These are phyloP conservation scores for Helicoverpa zea DNA, from an alignment of 1,140 invertebrate species.

Conservation along the genomic window DNA sequence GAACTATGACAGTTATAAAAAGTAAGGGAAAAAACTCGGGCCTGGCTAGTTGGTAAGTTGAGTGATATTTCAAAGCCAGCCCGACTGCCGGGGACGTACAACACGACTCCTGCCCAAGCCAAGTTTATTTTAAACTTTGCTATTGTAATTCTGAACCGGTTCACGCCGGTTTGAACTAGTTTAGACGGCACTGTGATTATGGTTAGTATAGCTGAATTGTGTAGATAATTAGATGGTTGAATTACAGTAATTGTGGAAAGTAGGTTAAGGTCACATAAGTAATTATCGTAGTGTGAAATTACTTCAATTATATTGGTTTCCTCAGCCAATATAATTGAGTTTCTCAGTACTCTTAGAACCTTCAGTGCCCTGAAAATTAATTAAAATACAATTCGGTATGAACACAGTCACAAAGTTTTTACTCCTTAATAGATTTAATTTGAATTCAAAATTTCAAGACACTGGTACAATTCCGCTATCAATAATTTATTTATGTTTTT, in stretches of 20 bases:
- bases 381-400: background rate
- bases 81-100: conserved; percentile 36
- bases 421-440: conserved; percentile 8
- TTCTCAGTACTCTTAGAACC: background rate
- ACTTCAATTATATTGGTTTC: background rate
- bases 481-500: background rate
- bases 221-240: conserved; percentile 8
- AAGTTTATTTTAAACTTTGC: conserved; percentile 49
- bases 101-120: conserved; percentile 39
- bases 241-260: background rate
- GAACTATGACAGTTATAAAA: conserved; percentile 36
- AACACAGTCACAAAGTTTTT: background rate
- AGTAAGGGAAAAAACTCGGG: conserved; percentile 29
- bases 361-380: conserved; percentile 4
- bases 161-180: conserved; percentile 27
- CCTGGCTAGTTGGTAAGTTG: conserved; percentile 46
- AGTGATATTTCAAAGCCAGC: conserved; percentile 48
- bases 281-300: background rate
- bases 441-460: conserved; percentile 4
- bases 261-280: no score
- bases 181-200: conserved; percentile 36
- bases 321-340: background rate
- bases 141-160: conserved; percentile 47
- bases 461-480: background rate
- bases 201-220: conserved; percentile 32